phyloP scores from a whole-genome alignment of 2,888 invertebrate species.

The Orchesellides sinensis region DNA sequence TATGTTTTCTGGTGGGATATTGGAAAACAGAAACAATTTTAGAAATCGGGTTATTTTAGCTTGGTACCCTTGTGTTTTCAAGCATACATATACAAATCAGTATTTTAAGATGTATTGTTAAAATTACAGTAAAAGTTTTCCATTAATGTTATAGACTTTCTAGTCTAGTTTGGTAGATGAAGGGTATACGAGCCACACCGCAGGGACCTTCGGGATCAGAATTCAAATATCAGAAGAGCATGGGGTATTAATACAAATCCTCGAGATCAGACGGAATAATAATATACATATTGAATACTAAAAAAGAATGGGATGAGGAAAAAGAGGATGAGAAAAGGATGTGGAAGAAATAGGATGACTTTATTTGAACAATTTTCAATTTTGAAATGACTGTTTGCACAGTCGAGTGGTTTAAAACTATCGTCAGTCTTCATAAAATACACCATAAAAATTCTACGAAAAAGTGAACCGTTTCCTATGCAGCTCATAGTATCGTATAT shows the following conservation, averaged over 20 bases:
- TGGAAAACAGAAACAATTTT: no score
- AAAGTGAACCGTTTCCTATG: conserved; percentile 21
- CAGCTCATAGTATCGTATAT: not conserved
- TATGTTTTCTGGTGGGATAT: no score
- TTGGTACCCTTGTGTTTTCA: no score
- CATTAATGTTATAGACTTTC: no score
- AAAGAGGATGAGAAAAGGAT: conserved; percentile 51
- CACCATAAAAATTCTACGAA: conserved; percentile 39
- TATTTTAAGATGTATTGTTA: no score
- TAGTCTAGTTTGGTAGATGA: no score
- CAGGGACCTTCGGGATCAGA: conserved; percentile 48
- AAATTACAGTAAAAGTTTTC: no score
- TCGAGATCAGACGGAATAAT: no score
- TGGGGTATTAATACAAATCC: not conserved
- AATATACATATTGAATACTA: no score
- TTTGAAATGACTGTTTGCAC: conserved; percentile 74
- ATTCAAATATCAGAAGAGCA: conserved; percentile 15
- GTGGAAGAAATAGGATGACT: conserved; percentile 65
- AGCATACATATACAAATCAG: no score
- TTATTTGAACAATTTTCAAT: conserved; percentile 75
- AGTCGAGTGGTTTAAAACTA: conserved; percentile 71
- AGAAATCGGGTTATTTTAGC: no score
- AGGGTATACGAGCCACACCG: no score
- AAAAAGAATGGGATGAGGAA: conserved; percentile 31
- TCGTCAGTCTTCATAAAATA: conserved; percentile 58